A percentile compares a stretch with the other conserved stretches of the same genome.
phyloP scores from a whole-genome alignment of 2,113 vertebrate genomes.

The Dendropsophus ebraccatus region DNA sequence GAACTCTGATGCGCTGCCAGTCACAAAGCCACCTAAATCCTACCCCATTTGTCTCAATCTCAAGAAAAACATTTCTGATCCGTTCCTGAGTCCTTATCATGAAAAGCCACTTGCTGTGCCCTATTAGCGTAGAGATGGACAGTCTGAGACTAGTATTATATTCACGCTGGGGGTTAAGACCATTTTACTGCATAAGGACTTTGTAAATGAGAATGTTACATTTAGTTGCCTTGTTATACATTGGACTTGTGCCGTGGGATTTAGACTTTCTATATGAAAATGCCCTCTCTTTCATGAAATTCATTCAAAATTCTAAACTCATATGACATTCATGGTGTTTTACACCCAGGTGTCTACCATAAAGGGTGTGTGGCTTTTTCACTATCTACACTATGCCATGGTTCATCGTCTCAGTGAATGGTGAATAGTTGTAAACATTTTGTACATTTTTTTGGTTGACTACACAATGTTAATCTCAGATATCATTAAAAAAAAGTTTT shows the following conservation, averaged over 20 bases:
- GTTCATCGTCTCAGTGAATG: no score
- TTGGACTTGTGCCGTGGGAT: neutral
- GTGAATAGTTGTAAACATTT: no score
- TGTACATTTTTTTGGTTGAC: no score
- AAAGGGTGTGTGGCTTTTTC: no score
- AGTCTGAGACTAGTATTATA: conserved; percentile 64
- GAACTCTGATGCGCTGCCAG: conserved; percentile 58
- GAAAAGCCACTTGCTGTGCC: conserved; percentile 29
- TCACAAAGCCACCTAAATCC: conserved; percentile 56
- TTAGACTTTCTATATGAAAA: neutral
- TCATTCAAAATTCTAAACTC: neutral
- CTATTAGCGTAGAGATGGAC: conserved; percentile 25
- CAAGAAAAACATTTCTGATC: conserved; percentile 63
- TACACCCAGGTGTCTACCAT: no score
- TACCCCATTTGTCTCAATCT: conserved; percentile 62
- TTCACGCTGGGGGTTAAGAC: conserved; percentile 59
- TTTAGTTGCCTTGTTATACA: neutral
- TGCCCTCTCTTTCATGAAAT: neutral
- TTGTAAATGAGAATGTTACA: neutral
- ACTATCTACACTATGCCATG: no score
- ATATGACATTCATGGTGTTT: no score
- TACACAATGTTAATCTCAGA: no score
- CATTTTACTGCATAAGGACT: conserved; percentile 17
- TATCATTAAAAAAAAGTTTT: no score
- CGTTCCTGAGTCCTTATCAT: conserved; percentile 35